Percentiles rank a stretch among this genome's conserved stretches.
phyloP scores from a whole-genome alignment of 2,797 vertebrate genomes.

The Crocidura indochinensis region DNA sequence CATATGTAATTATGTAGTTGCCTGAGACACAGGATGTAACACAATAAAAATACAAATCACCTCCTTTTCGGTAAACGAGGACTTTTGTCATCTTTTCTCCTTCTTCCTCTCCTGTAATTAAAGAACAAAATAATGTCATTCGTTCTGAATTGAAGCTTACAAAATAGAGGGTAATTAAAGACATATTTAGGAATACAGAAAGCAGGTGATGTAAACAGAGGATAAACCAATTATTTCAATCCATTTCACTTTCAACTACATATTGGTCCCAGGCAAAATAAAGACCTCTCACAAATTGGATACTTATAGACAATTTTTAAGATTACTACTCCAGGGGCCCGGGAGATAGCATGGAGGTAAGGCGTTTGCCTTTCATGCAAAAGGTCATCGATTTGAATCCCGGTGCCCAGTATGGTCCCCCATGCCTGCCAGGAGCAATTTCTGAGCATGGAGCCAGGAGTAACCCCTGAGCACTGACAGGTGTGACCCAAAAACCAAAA shows the following conservation, averaged over 20 bases:
- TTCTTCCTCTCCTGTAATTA: constrained; percentile 94
- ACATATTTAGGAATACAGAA: background rate
- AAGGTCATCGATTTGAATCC: too few relatives aligned
- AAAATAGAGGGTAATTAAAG: background rate
- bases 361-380: too few relatives aligned
- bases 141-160: constrained; percentile 19
- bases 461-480: too few relatives aligned
- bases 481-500: too few relatives aligned
- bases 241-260: background rate
- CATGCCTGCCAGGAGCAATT: too few relatives aligned
- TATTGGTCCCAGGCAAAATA: constrained; percentile 17
- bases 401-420: too few relatives aligned
- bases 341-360: too few relatives aligned
- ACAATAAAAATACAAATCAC: background rate
- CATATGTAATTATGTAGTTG: background rate
- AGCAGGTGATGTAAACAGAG: background rate
- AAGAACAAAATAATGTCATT: constrained; percentile 78
- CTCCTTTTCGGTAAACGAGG: constrained; percentile 97
- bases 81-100: constrained; percentile 99
- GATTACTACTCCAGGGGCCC: background rate
- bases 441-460: too few relatives aligned
- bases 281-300: background rate
- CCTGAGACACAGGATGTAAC: background rate
- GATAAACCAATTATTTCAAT: background rate
- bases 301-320: constrained; percentile 14